phyloP scores from a whole-genome alignment of 2,888 invertebrate species.

The Allygus modestus region DNA sequence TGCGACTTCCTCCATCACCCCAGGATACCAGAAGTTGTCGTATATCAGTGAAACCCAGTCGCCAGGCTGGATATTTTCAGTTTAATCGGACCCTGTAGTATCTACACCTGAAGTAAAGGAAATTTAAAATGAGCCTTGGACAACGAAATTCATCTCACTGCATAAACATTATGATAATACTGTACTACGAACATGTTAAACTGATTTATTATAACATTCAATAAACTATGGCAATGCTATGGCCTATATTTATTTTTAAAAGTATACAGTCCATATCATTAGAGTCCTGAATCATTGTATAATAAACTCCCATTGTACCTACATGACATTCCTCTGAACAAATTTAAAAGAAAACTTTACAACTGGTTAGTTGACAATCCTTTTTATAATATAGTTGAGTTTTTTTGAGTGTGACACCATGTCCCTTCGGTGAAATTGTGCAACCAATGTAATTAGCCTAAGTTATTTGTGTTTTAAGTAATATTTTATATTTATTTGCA shows the following conservation, averaged over 20 bases:
- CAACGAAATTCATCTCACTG: too few species aligned
- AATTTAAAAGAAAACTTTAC: too few species aligned
- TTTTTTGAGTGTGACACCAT: too few species aligned
- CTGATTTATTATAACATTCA: not conserved
- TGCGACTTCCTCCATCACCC: slow-evolving; percentile 16
- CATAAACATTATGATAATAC: slow-evolving; percentile 22
- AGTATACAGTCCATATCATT: slow-evolving; percentile 42
- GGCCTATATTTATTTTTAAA: slow-evolving; percentile 3
- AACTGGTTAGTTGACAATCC: too few species aligned
- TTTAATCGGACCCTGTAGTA: not conserved
- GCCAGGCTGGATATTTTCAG: slow-evolving; percentile 38
- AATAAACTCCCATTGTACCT: too few species aligned
- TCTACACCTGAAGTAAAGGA: slow-evolving; percentile 22
- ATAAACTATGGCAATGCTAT: slow-evolving; percentile 24
- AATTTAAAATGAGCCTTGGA: slow-evolving; percentile 17
- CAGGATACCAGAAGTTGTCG: slow-evolving; percentile 40
- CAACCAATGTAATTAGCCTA: too few species aligned
- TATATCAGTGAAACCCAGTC: slow-evolving; percentile 44
- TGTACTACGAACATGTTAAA: not conserved
- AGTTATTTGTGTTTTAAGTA: too few species aligned
- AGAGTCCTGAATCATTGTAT: slow-evolving; percentile 11
- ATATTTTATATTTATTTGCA: too few species aligned
- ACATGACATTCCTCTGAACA: too few species aligned
- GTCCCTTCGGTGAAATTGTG: too few species aligned
- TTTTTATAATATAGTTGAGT: too few species aligned